Evolutionary conservation across 2,888 invertebrate genomes (phyloP).

Genomic region (Tortricodes alternella): DNA sequence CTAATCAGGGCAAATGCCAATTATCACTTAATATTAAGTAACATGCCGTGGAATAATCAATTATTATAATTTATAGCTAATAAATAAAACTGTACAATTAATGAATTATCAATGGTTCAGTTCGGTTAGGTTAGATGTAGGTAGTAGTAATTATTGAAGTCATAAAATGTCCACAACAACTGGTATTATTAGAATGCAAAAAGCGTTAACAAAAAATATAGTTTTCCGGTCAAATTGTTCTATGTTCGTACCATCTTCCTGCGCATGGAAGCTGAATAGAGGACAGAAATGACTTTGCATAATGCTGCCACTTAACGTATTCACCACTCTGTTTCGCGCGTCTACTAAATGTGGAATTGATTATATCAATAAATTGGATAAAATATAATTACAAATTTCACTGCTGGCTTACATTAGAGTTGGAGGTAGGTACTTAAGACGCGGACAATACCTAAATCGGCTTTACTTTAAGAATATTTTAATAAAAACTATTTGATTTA

Average conservation of each 20-base stretch:
- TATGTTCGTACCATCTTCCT: neutral
- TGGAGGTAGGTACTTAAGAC: too few relatives aligned
- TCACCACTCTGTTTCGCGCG: constrained; percentile 37
- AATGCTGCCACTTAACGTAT: constrained; percentile 59
- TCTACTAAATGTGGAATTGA: constrained; percentile 49
- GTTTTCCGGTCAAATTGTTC: neutral
- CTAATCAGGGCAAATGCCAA: too few relatives aligned
- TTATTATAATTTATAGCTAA: too few relatives aligned
- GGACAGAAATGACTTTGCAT: constrained; percentile 54
- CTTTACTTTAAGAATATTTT: too few relatives aligned
- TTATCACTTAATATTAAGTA: too few relatives aligned
- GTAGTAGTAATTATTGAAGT: too few relatives aligned
- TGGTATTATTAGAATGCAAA: neutral
- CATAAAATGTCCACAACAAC: neutral
- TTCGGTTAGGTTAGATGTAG: too few relatives aligned
- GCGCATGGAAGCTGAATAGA: constrained; percentile 20
- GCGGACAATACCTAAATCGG: too few relatives aligned
- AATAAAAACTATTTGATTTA: too few relatives aligned
- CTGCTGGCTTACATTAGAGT: neutral
- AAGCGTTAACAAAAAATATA: neutral
- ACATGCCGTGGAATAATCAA: too few relatives aligned
- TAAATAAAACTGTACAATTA: too few relatives aligned
- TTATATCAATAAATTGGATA: constrained; percentile 36
- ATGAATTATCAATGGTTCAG: too few relatives aligned
- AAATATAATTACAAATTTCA: neutral